phyloP scores from a whole-genome alignment of 2,113 vertebrate species.

The Antechinus stuartii region DNA sequence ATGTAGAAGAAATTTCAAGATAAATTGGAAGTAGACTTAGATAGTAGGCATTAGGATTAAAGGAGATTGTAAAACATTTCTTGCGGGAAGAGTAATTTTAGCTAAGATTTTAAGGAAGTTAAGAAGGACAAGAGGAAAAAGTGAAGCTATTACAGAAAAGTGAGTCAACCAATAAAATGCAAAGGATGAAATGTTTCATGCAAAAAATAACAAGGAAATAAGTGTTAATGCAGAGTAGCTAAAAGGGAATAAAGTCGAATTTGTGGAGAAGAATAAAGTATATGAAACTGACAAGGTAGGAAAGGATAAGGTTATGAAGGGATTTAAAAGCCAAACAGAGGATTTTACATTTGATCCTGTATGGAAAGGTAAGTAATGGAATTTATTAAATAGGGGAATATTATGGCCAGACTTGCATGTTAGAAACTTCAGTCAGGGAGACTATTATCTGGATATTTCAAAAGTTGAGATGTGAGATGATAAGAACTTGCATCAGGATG shows the following conservation, averaged over 20 bases:
- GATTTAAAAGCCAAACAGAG: not conserved
- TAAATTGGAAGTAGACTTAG: not conserved
- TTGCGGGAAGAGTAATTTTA: not conserved
- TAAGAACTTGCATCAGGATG: not conserved
- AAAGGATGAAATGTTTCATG: not conserved
- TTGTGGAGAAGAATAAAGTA: not conserved
- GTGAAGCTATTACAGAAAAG: not conserved
- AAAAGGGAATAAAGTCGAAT: not conserved
- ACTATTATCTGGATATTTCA: not conserved
- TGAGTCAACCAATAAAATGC: not conserved
- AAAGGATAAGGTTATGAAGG: not conserved
- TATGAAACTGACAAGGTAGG: not conserved
- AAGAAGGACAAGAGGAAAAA: not conserved
- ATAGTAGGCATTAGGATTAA: not conserved
- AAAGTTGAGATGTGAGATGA: not conserved
- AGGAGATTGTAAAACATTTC: not conserved
- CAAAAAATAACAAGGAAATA: not conserved
- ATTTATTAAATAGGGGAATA: not conserved
- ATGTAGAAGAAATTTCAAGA: not conserved
- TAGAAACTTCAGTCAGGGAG: not conserved
- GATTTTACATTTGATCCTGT: not conserved
- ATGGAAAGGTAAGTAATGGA: not conserved
- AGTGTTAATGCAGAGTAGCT: not conserved
- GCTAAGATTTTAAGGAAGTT: not conserved
- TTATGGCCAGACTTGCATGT: not conserved